phyloP scores from a whole-genome alignment of 2,888 invertebrate species.

The Thecocarcelia acutangulata region DNA sequence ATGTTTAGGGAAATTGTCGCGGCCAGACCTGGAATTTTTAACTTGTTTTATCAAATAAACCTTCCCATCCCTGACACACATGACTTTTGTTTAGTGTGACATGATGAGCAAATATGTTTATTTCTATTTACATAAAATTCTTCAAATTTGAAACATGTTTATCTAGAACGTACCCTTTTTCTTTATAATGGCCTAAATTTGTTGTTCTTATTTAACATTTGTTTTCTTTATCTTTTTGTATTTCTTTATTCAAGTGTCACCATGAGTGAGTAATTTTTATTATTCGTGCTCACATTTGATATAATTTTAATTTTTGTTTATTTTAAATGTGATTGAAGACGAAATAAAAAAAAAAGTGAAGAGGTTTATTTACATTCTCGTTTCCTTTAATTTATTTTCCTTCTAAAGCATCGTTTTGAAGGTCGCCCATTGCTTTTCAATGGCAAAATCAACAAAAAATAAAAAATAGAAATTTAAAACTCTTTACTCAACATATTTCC shows the following conservation, averaged over 20 bases:
- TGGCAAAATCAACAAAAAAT: slow-evolving; percentile 51
- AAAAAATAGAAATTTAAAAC: slow-evolving; percentile 54
- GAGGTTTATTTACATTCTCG: slow-evolving; percentile 57
- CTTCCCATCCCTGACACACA: slow-evolving; percentile 5
- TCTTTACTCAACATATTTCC: slow-evolving; percentile 3
- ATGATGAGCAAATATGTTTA: not conserved
- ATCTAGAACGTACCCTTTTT: slow-evolving; percentile 41
- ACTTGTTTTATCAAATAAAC: no score
- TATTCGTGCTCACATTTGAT: slow-evolving; percentile 47
- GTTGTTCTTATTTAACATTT: slow-evolving; percentile 18
- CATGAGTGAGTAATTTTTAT: slow-evolving; percentile 61
- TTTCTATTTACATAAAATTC: slow-evolving; percentile 19
- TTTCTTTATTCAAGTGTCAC: slow-evolving; percentile 58
- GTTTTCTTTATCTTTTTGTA: not conserved
- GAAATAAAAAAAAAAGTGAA: slow-evolving; percentile 52
- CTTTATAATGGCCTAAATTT: slow-evolving; percentile 10
- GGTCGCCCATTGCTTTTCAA: slow-evolving; percentile 65
- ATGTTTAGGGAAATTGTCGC: no score
- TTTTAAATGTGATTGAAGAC: slow-evolving; percentile 56
- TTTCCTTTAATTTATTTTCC: slow-evolving; percentile 38
- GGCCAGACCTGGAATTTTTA: no score
- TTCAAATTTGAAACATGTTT: slow-evolving; percentile 50
- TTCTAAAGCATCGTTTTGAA: slow-evolving; percentile 47
- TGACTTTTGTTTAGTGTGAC: not conserved
- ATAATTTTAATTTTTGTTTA: slow-evolving; percentile 59